Evolutionary conservation across 2,113 vertebrate species (phyloP).

Genomic region (Chiloscyllium plagiosum): DNA sequence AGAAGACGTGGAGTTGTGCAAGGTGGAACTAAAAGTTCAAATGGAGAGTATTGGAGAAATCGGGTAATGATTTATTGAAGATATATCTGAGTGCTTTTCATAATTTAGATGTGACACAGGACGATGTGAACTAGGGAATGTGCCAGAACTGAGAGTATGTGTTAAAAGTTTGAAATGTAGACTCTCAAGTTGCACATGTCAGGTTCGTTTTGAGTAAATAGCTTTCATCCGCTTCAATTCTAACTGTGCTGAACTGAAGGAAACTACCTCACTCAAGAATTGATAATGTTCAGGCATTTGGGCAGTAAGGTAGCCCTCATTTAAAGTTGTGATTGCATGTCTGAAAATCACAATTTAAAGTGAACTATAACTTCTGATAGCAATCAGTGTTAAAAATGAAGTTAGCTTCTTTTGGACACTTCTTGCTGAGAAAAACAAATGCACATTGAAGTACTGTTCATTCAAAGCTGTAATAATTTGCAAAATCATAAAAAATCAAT

Average conservation of each 20-base stretch:
- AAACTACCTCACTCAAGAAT: background rate
- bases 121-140: too few relatives aligned
- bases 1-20: background rate
- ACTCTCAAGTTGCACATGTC: background rate
- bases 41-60: background rate
- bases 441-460: too few relatives aligned
- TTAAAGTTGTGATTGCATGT: too few relatives aligned
- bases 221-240: background rate
- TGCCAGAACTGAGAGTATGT: background rate
- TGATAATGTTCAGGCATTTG: background rate
- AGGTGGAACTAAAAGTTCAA: background rate
- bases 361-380: too few relatives aligned
- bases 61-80: background rate
- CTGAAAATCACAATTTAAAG: too few relatives aligned
- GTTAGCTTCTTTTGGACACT: too few relatives aligned
- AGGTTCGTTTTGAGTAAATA: background rate
- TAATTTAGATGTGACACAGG: too few relatives aligned
- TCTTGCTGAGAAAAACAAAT: too few relatives aligned
- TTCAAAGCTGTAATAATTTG: too few relatives aligned
- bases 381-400: too few relatives aligned
- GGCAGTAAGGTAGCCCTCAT: background rate
- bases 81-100: background rate
- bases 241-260: background rate
- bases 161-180: background rate
- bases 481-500: too few relatives aligned